Evolutionary conservation across 2,797 vertebrate genomes (phyloP), one percentile per base, ranked within the genome.

Genomic region (Notolepis coatsorum): DNA sequence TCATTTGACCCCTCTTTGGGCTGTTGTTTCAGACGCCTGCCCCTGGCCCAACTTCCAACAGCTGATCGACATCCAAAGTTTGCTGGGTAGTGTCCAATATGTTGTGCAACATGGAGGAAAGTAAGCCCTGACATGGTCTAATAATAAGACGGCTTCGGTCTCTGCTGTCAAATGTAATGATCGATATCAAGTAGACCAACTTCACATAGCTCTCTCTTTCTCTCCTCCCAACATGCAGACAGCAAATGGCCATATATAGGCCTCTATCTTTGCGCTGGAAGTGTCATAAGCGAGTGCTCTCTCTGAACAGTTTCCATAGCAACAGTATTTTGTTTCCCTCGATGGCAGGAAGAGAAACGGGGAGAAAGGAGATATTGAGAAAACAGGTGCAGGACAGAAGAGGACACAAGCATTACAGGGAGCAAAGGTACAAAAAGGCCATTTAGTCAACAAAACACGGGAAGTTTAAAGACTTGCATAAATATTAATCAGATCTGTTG

Each of bases 291-390:
- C 82, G 71, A n/a, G 65, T 79, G 72, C 81, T 80, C 71, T 75
- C 74, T 84, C 82, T 63, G 68, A 84, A 77, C 87, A 84, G 92
- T 94, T 93, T 90, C 93, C 91, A 93, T 92, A 83, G 93, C 88
- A 93, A 94, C 93, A 81, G 85, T 50, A 84, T 87, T 90, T 89
- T 91, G 89, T 89, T 91, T 86, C 86, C 80, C 81, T 85, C 59
- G 48, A 77, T 87, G 85, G 81, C 79, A 89, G 81, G 79, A 82
- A 81, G 60, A 82, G 58, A 66, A 63, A 77, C 71, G 61, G 68
- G 72, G 79, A 73, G 49, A 71, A 73, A 84, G n/a, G 79, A 82
- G 59, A 62, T 77, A 23, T 85, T 67, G 73, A 80, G 75, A 68
- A 58, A 49, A 45, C 2, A n/a, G 71, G 64, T 15, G 37, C 52